phyloP scores from a whole-genome alignment of 2,113 vertebrate genomes.

The Buteo buteo region DNA sequence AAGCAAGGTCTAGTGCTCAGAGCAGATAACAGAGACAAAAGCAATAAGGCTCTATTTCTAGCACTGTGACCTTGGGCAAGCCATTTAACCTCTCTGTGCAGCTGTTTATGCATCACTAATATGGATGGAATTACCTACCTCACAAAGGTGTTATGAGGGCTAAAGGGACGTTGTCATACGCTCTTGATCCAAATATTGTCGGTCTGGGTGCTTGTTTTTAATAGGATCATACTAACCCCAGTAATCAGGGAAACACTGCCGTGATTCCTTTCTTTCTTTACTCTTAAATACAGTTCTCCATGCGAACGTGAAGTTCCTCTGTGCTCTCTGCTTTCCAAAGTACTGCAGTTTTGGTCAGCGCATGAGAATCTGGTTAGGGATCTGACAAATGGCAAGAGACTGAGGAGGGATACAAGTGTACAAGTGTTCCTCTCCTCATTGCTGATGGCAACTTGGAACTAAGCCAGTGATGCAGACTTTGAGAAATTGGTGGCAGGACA shows the following conservation, averaged over 20 bases:
- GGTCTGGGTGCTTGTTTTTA: background rate
- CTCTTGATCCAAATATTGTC: background rate
- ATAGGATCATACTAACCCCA: background rate
- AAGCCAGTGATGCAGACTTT: background rate
- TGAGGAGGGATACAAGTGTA: background rate
- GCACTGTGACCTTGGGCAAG: conserved; percentile 49
- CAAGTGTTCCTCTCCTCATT: background rate
- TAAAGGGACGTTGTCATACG: background rate
- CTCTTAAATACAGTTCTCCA: background rate
- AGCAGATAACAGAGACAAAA: background rate
- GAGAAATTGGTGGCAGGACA: background rate
- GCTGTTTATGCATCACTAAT: conserved; percentile 1
- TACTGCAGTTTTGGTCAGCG: background rate
- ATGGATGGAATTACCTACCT: conserved; percentile 36
- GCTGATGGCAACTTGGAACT: background rate
- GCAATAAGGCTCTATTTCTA: background rate
- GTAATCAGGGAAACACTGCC: background rate
- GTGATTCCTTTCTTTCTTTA: background rate
- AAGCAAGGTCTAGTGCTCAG: background rate
- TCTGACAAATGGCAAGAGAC: background rate
- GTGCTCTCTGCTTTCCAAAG: background rate
- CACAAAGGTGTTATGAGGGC: conserved; percentile 18
- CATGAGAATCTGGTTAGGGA: background rate
- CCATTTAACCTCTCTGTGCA: conserved; percentile 50
- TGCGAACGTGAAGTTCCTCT: background rate